Conservation (phyloP, 2,797 vertebrate species). For the Pterois miles region DNA sequence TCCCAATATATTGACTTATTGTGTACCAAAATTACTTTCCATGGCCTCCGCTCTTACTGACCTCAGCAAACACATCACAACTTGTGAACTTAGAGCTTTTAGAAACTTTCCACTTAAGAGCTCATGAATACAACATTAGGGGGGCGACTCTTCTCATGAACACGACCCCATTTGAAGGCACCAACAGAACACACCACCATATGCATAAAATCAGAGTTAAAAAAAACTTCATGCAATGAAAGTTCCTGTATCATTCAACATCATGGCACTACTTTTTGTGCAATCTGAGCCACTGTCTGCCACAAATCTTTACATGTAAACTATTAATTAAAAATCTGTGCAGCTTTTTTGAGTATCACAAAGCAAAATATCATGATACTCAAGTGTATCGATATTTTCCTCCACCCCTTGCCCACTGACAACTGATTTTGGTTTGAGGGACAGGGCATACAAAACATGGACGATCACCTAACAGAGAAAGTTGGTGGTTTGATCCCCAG, state of each 20-base stretch:
- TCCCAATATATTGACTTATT: too few species aligned
- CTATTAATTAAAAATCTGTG: rapidly evolving
- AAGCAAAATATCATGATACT: not conserved
- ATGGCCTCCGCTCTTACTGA: too few species aligned
- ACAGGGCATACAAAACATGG: not conserved
- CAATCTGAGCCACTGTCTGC: not conserved
- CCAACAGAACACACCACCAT: not conserved
- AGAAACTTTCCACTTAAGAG: rapidly evolving
- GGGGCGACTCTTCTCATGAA: too few species aligned
- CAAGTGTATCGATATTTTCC: not conserved
- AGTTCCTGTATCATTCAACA: not conserved
- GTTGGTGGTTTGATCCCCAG: too few species aligned
- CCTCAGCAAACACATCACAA: too few species aligned
- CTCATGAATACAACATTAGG: too few species aligned
- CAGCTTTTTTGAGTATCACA: not conserved
- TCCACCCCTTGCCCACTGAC: not conserved
- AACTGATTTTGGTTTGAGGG: not conserved
- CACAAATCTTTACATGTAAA: not conserved
- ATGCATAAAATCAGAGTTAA: not conserved
- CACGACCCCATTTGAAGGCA: too few species aligned
- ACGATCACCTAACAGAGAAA: not conserved
- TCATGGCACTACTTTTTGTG: not conserved
- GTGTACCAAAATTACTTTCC: too few species aligned
- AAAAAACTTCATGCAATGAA: not conserved
- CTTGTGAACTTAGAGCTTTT: too few species aligned